Conservation (phyloP, 2,888 invertebrate genomes). For the Allygus modestus region DNA sequence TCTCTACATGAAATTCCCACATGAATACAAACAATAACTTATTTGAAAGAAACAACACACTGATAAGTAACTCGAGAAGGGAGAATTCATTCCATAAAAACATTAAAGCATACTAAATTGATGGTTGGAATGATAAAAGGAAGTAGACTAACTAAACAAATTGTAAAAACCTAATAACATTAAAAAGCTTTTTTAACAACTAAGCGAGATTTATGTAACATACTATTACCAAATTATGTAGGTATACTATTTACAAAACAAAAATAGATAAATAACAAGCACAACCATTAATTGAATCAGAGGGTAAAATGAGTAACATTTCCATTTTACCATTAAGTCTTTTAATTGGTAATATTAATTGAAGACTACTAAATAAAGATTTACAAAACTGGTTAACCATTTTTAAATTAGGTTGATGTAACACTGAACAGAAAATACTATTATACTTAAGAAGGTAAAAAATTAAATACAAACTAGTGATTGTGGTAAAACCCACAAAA, state of each 20-base stretch:
- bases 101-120: background rate
- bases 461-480: background rate
- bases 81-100: slow-evolving; percentile 1
- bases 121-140: background rate
- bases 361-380: background rate
- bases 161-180: slow-evolving; percentile 11
- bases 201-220: background rate
- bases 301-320: slow-evolving; percentile 35
- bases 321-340: slow-evolving; percentile 39
- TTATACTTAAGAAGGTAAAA: slow-evolving; percentile 14
- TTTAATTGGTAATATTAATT: slow-evolving; percentile 13
- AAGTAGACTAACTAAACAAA: background rate
- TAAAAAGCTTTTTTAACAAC: background rate
- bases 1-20: background rate
- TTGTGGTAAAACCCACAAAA: slow-evolving; percentile 60
- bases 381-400: background rate
- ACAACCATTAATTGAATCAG: slow-evolving; percentile 4
- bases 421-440: background rate
- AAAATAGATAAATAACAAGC: slow-evolving; percentile 8
- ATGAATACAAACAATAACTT: background rate
- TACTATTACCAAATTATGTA: background rate
- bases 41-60: background rate
- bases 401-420: background rate
- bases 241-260: slow-evolving; percentile 8
- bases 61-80: slow-evolving; percentile 1